Evolutionary conservation across 2,888 invertebrate species (phyloP), one percentile per base, ranked within the genome.

Genomic region (Zaprionus lineosus): DNA sequence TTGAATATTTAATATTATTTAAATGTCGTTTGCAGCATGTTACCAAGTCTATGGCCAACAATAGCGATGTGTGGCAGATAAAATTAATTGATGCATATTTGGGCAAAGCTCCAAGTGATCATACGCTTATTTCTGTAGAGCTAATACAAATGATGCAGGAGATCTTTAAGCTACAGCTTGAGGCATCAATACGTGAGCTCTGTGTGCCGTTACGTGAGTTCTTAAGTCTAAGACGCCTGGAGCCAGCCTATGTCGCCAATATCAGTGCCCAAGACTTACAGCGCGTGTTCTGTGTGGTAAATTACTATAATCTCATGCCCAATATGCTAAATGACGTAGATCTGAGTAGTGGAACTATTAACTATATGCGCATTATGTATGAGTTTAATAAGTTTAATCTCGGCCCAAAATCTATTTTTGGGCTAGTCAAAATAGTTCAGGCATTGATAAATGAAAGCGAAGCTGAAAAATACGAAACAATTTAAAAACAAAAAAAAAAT

Each of bases 61-160:
- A 71, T 53, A 71, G 76, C 19, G 92, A 94, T 78, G 90, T 94
- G 12, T 95, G 95, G 95, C 95, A 96, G 88, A 91, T 95, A 36
- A 95, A 95, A 86, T 90, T 95, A 0, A 91, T 93, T 2, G 92
- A 92, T 1, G 91, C 93, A 0, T 93, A 93, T 58, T 73, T 88
- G 55, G 47, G 31, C 9, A 36, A 60, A 12, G 31, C 51, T 6
- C 50, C 53, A 0, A 29, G 72, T 2, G 53, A 74, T 21, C 82
- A 88, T 43, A 72, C 84, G 5, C 68, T 90, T 4, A 65, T 89
- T 26, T 87, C 89, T 0, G 82, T 84, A 39, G 90, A 90, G 63
- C 83, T 90, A 2, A 72, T 89, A n/a, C 77, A 85, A 29, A 85
- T 89, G 46, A 81, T 87, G 57, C 72, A 86, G 15, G 87, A 88